Base-by-base conservation (phyloP, 2,113 vertebrate species). In the Apus apus region DNA sequence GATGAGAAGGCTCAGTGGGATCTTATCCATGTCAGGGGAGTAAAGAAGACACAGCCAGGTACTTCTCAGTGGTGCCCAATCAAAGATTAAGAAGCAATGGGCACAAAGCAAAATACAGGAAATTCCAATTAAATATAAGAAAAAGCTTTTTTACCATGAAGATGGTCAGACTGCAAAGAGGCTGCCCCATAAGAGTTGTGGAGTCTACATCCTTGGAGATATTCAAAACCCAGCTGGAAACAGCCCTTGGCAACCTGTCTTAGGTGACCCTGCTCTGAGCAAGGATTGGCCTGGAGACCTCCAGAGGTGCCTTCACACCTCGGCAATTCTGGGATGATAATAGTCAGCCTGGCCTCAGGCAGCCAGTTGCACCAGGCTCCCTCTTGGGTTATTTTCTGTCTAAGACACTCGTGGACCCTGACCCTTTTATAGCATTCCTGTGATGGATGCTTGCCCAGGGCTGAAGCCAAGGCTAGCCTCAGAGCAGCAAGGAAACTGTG, bases 401-500 rank as follows among this genome's bases (percentile, higher is more conserved):
- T 30, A 29, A 82, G 62, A 74, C 58, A 36, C 7, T 32, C 3
- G 1, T 22, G 18, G 38, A 48, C 43, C 50, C 1, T 0, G 0
- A 26, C 11, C 2, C 54, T 68, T 53, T 56, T 15, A 62, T 56
- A 86, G 23, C 17, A 53, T 22, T 73, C 19, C 48, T 48, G 40
- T 51, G 46, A 51, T 11, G 17, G 30, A 12, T 73, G 19, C 15
- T 66, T 25, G 22, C 13, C 15, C 29, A 50, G 13, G 38, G 32
- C 5, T 77, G 40, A 70, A 89, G 62, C 22, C 50, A 50, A 50
- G 34, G 9, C 54, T 9, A 61, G 68, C 26, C 36, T 12, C 36
- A 34, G 29, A 97, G 98, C 96, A 89, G 96, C 92, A 14, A 72
- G 71, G 62, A 98, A 98, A 87, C 97, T 97, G 66, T 8, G 2